Conservation (phyloP, 2,797 vertebrate genomes). For the Carcharodon carcharias region DNA sequence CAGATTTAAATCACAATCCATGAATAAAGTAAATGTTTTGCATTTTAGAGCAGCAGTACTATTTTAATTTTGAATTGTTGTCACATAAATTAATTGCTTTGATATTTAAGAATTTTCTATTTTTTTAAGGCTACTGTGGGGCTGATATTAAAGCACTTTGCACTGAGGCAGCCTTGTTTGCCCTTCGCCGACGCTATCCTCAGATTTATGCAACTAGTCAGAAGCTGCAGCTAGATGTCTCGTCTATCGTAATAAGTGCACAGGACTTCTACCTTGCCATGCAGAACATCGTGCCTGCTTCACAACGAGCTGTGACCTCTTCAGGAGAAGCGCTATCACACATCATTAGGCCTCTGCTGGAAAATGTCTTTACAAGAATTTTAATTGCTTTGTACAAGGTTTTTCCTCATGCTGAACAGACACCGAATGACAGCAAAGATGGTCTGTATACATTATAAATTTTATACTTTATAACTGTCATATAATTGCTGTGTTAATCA, state of each 20-base stretch:
- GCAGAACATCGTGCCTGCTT: slow-evolving; percentile 89
- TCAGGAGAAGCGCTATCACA: slow-evolving; percentile 81
- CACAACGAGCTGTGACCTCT: slow-evolving; percentile 82
- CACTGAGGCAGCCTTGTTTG: slow-evolving; percentile 91
- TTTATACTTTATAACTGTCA: neutral
- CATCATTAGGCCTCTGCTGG: slow-evolving; percentile 79
- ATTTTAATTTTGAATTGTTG: neutral
- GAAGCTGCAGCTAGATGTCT: slow-evolving; percentile 85
- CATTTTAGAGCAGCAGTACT: neutral
- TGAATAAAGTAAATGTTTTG: neutral
- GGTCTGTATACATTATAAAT: slow-evolving; percentile 54
- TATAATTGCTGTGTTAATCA: neutral
- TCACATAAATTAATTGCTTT: neutral
- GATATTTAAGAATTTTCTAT: slow-evolving; percentile 10
- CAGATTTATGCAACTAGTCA: slow-evolving; percentile 95
- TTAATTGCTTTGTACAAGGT: slow-evolving; percentile 79
- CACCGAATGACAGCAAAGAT: slow-evolving; percentile 74
- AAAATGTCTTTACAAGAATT: slow-evolving; percentile 70
- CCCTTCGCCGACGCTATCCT: slow-evolving; percentile 86
- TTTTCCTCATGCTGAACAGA: slow-evolving; percentile 87
- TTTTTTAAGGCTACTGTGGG: slow-evolving; percentile 83
- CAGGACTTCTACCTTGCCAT: slow-evolving; percentile 89
- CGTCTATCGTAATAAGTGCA: slow-evolving; percentile 83
- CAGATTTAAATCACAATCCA: neutral
- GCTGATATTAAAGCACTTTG: slow-evolving; percentile 99